These are phyloP conservation scores for Papilio xuthus DNA, from an alignment of 1,140 invertebrate genomes.

Conservation along the genomic window DNA sequence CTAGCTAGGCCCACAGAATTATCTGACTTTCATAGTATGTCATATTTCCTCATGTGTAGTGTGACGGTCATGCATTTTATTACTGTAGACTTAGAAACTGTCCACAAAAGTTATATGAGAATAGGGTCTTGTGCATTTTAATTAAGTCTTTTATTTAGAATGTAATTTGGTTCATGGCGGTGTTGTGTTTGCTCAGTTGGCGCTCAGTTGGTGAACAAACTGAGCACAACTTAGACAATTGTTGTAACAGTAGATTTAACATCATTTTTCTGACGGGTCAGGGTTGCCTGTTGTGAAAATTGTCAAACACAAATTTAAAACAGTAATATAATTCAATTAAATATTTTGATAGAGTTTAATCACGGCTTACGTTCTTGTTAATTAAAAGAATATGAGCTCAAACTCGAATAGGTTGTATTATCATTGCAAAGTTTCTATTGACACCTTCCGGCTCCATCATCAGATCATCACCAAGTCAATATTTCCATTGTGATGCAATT, in stretches of 20 bases:
- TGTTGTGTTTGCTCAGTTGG: constrained; percentile 63
- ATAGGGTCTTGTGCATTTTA: constrained; percentile 48
- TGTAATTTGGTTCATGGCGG: constrained; percentile 70
- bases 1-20: too few species aligned
- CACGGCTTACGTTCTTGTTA: too few species aligned
- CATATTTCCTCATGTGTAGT: neutral
- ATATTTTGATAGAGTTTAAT: neutral
- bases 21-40: too few species aligned
- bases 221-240: constrained; percentile 54
- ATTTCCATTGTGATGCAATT: too few species aligned
- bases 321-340: neutral
- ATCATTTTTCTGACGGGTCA: constrained; percentile 63
- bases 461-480: too few species aligned
- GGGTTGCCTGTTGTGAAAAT: constrained; percentile 44
- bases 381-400: too few species aligned
- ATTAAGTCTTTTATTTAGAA: constrained; percentile 58
- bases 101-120: constrained; percentile 1
- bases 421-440: too few species aligned
- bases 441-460: too few species aligned
- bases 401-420: too few species aligned
- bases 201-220: constrained; percentile 45
- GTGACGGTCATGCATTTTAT: neutral
- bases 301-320: neutral
- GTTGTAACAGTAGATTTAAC: constrained; percentile 60
- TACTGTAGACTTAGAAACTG: neutral